Percentiles rank a stretch among this genome's conserved stretches.
phyloP scores from a whole-genome alignment of 1,140 invertebrate genomes.

The Stegodyphus dumicola region DNA sequence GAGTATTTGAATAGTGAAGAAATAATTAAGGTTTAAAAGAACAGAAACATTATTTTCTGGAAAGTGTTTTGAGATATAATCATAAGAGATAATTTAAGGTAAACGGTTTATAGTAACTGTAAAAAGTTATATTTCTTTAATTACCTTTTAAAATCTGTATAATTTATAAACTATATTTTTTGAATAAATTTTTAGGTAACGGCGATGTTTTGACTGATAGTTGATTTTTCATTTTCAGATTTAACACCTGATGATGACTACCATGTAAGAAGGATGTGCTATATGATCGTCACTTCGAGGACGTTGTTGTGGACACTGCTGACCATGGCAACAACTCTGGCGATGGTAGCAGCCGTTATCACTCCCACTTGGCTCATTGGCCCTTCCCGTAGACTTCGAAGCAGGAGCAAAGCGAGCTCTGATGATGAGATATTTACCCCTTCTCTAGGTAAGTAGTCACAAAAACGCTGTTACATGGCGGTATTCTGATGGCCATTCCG shows the following conservation, averaged over 20 bases:
- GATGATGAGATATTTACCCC: constrained; percentile 47
- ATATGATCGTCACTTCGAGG: constrained; percentile 83
- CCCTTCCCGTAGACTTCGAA: constrained; percentile 69
- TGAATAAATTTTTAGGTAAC: too few species aligned
- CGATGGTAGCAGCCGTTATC: constrained; percentile 80
- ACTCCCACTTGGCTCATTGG: constrained; percentile 85
- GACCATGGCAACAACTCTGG: constrained; percentile 79
- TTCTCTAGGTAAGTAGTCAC: constrained; percentile 36
- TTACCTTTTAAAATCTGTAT: neutral
- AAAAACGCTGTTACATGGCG: neutral
- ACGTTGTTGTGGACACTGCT: constrained; percentile 83
- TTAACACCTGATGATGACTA: neutral
- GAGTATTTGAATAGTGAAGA: too few species aligned
- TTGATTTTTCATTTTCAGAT: neutral
- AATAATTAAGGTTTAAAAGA: too few species aligned
- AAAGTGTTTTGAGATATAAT: neutral
- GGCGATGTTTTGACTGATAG: too few species aligned
- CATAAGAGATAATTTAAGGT: neutral
- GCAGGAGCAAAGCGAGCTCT: constrained; percentile 18
- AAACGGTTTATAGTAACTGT: neutral
- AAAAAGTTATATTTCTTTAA: neutral
- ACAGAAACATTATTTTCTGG: too few species aligned
- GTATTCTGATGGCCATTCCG: neutral
- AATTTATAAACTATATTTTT: neutral
- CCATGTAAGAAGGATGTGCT: constrained; percentile 71